Conservation (phyloP, 2,113 vertebrate genomes). For the Nycticryphes semicollaris region DNA sequence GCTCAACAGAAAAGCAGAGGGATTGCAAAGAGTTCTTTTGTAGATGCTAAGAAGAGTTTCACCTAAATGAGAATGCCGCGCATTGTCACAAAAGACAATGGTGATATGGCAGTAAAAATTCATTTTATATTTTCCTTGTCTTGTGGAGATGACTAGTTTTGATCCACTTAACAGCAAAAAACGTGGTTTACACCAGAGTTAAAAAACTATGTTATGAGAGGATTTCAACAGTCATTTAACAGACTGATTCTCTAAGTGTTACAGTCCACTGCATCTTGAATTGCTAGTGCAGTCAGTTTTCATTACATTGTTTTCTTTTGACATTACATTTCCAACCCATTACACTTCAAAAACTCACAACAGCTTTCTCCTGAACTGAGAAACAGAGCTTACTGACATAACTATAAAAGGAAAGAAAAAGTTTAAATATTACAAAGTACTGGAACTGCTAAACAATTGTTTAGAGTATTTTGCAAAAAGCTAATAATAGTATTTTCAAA, state of each 20-base stretch:
- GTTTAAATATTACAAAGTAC: background rate
- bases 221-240: background rate
- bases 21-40: background rate
- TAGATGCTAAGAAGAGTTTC: background rate
- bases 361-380: background rate
- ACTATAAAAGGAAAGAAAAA: background rate
- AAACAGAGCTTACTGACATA: background rate
- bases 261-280: conserved; percentile 10
- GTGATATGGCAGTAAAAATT: background rate
- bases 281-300: conserved; percentile 18
- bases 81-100: background rate
- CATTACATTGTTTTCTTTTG: conserved; percentile 28
- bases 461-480: background rate
- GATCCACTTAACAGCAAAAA: background rate
- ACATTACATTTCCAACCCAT: conserved; percentile 11
- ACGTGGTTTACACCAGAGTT: background rate
- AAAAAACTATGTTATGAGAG: background rate
- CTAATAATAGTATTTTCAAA: background rate
- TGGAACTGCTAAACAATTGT: background rate
- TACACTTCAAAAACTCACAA: conserved; percentile 19
- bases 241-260: conserved; percentile 9
- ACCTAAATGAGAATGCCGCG: background rate
- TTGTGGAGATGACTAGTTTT: background rate
- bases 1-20: background rate
- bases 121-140: background rate